Evolutionary conservation across 2,888 invertebrate species (phyloP), one percentile per base, ranked within the genome.

Genomic region (Zygaena filipendulae): DNA sequence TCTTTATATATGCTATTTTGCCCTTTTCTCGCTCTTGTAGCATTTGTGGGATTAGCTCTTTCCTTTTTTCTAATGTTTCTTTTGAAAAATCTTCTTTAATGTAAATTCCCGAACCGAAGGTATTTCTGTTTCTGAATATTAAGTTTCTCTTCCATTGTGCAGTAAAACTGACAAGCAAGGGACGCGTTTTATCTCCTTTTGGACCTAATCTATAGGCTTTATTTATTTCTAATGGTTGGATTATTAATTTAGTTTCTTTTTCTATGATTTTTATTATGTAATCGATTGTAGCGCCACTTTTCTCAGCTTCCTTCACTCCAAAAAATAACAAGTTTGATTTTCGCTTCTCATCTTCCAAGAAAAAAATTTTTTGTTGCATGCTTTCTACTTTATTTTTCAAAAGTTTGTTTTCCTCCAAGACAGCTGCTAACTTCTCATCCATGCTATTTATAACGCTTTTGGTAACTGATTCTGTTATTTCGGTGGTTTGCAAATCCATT

Each of bases 41-140:
- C 23, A 38, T 19, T 25, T 32, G 21, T 1, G 35, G 32, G 13
- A 33, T 21, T 2, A 38, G 35, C 27, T 38, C 23, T 24, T 26
- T 35, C 22, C 38, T 36, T 21, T 39, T 34, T 21, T 36, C 27
- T 20, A 34, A 16, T 13, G 21, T 27, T 36, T 32, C 30, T 30
- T 30, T 32, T n/a, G 24, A 22, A 16, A 25, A 25, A 21, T 33
- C 25, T 23, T 36, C 36, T 14, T 36, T 36, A 9, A 33, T 25
- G 10, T 27, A 28, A 1, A 32, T 12, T 2, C 11, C 19, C 0
- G 27, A 11, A 4, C 3, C 6, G 1, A 27, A 8, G 19, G 24
- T 30, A 13, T 30, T 25, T 25, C 24, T 34, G 20, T 25, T 28
- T 13, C 20, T 28, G 5, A 30, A 11, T 4, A 30, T 20, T 25